Evolutionary conservation across 2,797 vertebrate species (phyloP), one percentile per base, ranked within the genome.

Genomic region (Epinephelus malabaricus): DNA sequence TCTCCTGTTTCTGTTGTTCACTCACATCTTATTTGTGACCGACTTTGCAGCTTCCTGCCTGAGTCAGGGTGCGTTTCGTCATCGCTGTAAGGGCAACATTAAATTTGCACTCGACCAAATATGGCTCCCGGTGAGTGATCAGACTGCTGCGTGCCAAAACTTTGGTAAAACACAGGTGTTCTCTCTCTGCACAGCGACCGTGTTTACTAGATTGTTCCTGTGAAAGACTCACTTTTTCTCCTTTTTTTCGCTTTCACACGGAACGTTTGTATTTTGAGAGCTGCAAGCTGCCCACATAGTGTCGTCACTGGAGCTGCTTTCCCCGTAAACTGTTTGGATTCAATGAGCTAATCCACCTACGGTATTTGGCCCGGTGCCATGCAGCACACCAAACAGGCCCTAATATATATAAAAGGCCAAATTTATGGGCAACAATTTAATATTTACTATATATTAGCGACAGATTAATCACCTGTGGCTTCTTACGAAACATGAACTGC

Each of bases 301-400:
- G 94, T 91, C 89, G 88, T 95, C 94, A 94, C 86, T 80, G 86
- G 92, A 93, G 92, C 92, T 73, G 92, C 90, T 91, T 88, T 88
- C 89, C 86, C 92, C 91, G 88, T 94, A 96, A 95, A 96, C 94
- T 94, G 95, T 96, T 94, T 96, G 92, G 90, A 92, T 94, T 95
- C 90, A 95, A 94, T 93, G 88, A 96, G 94, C 95, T 94, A 91
- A 93, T 94, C 95, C 95, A 89, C 87, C 92, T 95, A 89, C 95
- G 87, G 89, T 70, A 64, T 81, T 89, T 92, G 90, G 88, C 89
- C 73, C 34, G 1, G 65, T 47, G 90, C 94, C 92, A 69, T 14
- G 17, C 76, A 65, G 71, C 81, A 80, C 90, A 85, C 85, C 89
- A 90, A 91, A 92, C 86, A 85, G 69, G 85, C 79, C 69, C 45